Percentiles rank a stretch among this genome's conserved stretches.
Evolutionary conservation across 2,797 vertebrate species (phyloP).

Genomic region (Gambusia yucatana): DNA sequence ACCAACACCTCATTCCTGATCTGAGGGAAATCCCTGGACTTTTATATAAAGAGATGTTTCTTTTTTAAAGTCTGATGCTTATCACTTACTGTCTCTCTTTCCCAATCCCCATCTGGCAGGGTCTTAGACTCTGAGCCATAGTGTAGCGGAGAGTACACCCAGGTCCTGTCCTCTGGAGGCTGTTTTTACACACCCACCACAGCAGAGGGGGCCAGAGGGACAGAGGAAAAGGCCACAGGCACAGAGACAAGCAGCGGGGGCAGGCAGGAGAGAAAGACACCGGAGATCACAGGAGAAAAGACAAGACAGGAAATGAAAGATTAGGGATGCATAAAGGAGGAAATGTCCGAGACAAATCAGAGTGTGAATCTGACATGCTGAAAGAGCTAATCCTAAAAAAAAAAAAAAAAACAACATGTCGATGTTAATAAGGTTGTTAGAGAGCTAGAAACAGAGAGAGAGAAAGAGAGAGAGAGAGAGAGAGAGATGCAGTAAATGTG

Average conservation of each 20-base stretch:
- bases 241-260: slow-evolving; percentile 80
- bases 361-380: slow-evolving; percentile 63
- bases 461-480: slow-evolving; percentile 36
- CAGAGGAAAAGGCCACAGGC: slow-evolving; percentile 75
- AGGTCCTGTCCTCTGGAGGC: slow-evolving; percentile 97
- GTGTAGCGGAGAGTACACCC: slow-evolving; percentile 99
- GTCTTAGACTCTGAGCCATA: slow-evolving; percentile 92
- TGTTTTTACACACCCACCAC: slow-evolving; percentile 82
- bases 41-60: slow-evolving; percentile 4
- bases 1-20: slow-evolving; percentile 22
- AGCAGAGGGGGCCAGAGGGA: slow-evolving; percentile 85
- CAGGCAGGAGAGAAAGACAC: slow-evolving; percentile 77
- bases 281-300: slow-evolving; percentile 75
- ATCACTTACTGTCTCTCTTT: slow-evolving; percentile 98
- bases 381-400: slow-evolving; percentile 44
- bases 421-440: slow-evolving; percentile 33
- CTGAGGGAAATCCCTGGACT: slow-evolving; percentile 44
- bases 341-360: slow-evolving; percentile 76
- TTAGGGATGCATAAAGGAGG: slow-evolving; percentile 83
- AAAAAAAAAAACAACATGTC: slow-evolving; percentile 21
- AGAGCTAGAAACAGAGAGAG: neutral
- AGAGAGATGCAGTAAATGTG: slow-evolving; percentile 27
- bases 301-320: slow-evolving; percentile 84
- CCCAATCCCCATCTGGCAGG: slow-evolving; percentile 90
- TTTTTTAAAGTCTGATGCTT: slow-evolving; percentile 59